Percentiles rank a stretch among this genome's conserved stretches.
Conservation (phyloP, 2,797 vertebrate species). For the Rhincodon typus region DNA sequence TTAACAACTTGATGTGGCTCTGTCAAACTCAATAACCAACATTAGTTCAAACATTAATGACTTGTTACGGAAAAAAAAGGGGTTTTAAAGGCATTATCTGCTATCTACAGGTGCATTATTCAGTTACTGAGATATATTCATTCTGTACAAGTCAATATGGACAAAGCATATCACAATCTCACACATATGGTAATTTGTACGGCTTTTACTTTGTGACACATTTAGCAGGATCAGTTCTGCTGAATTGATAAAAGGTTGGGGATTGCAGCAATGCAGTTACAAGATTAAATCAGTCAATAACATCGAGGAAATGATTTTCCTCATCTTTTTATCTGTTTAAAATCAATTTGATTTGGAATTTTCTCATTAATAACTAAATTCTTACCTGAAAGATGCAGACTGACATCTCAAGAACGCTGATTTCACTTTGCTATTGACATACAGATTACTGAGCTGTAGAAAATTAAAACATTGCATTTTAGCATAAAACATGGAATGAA, state of each 20-base stretch:
- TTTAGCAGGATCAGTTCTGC: background rate
- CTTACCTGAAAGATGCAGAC: constrained; percentile 16
- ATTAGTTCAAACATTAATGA: background rate
- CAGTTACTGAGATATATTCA: background rate
- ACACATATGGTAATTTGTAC: background rate
- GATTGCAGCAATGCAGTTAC: background rate
- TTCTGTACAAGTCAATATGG: background rate
- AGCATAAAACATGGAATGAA: background rate
- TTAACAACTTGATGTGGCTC: background rate
- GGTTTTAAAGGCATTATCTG: background rate
- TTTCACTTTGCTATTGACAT: background rate
- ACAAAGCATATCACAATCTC: background rate
- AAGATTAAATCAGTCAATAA: background rate
- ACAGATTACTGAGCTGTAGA: constrained; percentile 14
- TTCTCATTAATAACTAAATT: background rate
- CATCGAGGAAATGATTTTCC: background rate
- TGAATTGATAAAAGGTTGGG: background rate
- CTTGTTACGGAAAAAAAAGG: background rate
- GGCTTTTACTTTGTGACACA: background rate
- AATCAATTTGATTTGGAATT: background rate
- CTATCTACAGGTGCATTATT: background rate
- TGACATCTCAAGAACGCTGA: background rate
- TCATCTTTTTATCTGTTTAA: background rate
- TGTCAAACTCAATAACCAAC: too few relatives aligned
- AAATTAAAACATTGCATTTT: background rate